Percentiles rank a stretch among this genome's conserved stretches.
Conservation (phyloP, 2,113 vertebrate species). For the Barnardius zonarius region DNA sequence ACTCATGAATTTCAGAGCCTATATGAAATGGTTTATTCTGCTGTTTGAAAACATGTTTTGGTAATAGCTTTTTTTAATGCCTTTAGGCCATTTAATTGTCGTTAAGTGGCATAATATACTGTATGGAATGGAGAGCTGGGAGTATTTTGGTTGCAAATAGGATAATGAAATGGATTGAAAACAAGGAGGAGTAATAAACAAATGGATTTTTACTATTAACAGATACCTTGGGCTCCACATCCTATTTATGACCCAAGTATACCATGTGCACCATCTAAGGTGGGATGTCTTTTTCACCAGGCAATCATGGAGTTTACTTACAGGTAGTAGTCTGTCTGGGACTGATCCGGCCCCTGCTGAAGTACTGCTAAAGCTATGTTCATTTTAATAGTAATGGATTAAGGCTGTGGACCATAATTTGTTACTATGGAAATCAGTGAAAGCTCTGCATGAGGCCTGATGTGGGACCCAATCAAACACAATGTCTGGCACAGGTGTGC, state of each 20-base stretch:
- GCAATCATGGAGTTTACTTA: rapidly evolving
- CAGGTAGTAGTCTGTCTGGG: not conserved
- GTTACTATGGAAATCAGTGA: not conserved
- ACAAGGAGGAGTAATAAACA: not conserved
- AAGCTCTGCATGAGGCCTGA: not conserved
- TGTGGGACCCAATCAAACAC: rapidly evolving
- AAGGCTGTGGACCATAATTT: not conserved
- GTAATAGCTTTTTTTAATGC: constrained; percentile 30
- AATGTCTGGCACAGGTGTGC: rapidly evolving
- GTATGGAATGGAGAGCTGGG: not conserved
- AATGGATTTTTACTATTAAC: not conserved
- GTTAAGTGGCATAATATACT: constrained; percentile 20
- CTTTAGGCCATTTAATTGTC: constrained; percentile 32
- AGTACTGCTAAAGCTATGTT: not conserved
- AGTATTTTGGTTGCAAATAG: constrained; percentile 26
- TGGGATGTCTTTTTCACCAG: not conserved
- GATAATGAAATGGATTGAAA: constrained; percentile 25
- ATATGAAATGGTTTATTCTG: not conserved
- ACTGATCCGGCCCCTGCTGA: not conserved
- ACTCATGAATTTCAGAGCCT: not conserved
- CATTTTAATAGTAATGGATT: not conserved
- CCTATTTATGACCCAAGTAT: not conserved
- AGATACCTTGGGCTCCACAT: not conserved
- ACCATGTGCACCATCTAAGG: not conserved
- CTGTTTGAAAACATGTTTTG: not conserved